These are phyloP conservation scores for Agrotis segetum DNA, from an alignment of 2,888 invertebrate species.

Conservation along the genomic window DNA sequence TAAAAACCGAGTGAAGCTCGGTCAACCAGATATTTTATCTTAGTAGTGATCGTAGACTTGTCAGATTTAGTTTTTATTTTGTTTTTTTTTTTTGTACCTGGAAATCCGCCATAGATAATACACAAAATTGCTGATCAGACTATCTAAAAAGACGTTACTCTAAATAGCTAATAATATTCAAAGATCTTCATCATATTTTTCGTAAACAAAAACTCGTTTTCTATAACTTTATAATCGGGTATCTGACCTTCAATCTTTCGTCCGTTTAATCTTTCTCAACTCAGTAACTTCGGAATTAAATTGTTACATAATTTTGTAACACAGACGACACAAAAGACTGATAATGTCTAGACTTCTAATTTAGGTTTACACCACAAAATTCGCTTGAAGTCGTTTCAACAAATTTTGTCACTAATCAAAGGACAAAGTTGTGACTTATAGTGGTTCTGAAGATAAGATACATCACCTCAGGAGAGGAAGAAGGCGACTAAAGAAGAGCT, in stretches of 20 bases:
- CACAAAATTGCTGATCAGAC: not conserved
- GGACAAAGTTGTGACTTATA: constrained; percentile 24
- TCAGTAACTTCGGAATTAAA: constrained; percentile 7
- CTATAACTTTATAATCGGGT: constrained; percentile 17
- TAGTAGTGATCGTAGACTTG: too few relatives aligned
- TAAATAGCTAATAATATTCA: not conserved
- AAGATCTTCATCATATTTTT: constrained; percentile 8
- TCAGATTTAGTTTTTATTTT: too few relatives aligned
- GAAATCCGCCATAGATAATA: too few relatives aligned
- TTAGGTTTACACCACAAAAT: constrained; percentile 29
- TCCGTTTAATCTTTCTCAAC: constrained; percentile 28
- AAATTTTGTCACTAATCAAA: constrained; percentile 20
- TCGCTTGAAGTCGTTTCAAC: constrained; percentile 6
- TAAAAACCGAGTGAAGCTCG: too few relatives aligned
- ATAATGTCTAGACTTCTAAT: constrained; percentile 28
- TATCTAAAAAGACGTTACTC: not conserved
- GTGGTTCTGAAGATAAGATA: not conserved
- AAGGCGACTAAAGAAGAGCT: too few relatives aligned
- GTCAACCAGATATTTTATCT: too few relatives aligned
- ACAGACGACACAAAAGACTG: constrained; percentile 11
- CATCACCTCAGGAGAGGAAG: too few relatives aligned
- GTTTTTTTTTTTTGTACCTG: too few relatives aligned
- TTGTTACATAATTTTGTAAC: constrained; percentile 25
- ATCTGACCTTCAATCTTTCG: constrained; percentile 22
- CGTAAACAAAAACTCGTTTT: constrained; percentile 13